Conservation (phyloP, 2,113 vertebrate genomes). For the Gallinago media region DNA sequence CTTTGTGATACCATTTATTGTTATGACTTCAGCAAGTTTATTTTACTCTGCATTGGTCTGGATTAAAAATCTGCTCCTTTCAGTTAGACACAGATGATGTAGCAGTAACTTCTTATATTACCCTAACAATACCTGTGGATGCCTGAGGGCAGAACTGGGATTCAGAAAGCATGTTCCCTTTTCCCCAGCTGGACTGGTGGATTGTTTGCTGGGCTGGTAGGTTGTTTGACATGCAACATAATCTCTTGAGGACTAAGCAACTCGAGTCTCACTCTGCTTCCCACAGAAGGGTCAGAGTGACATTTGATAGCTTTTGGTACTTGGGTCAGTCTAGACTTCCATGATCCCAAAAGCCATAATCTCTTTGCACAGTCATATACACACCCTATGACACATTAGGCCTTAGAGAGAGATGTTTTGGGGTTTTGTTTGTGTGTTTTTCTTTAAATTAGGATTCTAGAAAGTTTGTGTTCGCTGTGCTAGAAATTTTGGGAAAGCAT, state of each 20-base stretch:
- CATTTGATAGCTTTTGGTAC: neutral
- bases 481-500: neutral
- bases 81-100: neutral
- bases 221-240: neutral
- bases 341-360: neutral
- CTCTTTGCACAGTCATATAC: neutral
- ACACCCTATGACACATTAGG: neutral
- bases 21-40: neutral
- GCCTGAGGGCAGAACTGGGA: neutral
- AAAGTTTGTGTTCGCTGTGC: neutral
- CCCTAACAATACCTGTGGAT: neutral
- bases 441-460: neutral
- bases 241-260: neutral
- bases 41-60: neutral
- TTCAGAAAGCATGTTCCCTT: neutral
- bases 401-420: neutral
- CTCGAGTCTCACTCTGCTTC: neutral
- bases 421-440: neutral
- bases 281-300: constrained; percentile 18
- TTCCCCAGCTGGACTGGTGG: neutral
- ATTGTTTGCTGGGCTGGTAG: neutral
- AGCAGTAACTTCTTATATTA: neutral
- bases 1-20: neutral
- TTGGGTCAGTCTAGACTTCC: neutral
- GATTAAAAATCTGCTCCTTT: neutral